Evolutionary conservation across 2,113 vertebrate species (phyloP).

Genomic region (Centropus unirufus): DNA sequence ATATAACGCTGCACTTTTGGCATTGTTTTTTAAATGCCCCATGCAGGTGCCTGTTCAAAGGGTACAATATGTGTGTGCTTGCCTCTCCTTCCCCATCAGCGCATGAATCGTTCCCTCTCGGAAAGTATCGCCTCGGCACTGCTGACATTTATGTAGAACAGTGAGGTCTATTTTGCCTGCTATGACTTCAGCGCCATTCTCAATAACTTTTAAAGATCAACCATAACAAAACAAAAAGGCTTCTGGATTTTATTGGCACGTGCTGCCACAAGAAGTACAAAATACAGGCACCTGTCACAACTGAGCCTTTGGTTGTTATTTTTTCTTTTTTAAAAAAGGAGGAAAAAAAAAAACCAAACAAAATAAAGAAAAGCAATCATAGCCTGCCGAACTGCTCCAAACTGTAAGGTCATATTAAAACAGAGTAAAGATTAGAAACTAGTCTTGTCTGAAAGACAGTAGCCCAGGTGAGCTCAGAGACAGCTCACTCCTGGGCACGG

Average conservation of each 20-base stretch:
- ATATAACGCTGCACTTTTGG: not conserved
- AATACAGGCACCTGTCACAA: constrained; percentile 59
- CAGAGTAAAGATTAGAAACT: constrained; percentile 9
- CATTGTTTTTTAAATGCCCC: not conserved
- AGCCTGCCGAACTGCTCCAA: not conserved
- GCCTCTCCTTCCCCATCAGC: not conserved
- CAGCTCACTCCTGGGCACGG: not conserved
- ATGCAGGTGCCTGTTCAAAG: constrained; percentile 25
- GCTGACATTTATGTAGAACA: constrained; percentile 76
- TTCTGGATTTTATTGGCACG: constrained; percentile 68
- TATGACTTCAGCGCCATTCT: constrained; percentile 55
- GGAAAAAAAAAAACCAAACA: not conserved
- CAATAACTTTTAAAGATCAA: constrained; percentile 80
- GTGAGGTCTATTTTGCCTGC: constrained; percentile 67
- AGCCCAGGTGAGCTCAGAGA: not conserved
- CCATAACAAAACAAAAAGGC: constrained; percentile 64
- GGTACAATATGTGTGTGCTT: constrained; percentile 2
- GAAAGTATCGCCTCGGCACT: constrained; percentile 35
- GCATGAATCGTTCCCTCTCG: not conserved
- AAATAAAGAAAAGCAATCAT: not conserved
- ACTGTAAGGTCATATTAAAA: not conserved
- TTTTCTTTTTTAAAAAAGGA: not conserved
- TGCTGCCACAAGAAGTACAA: constrained; percentile 56
- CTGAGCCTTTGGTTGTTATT: not conserved
- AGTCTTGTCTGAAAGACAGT: not conserved